These are phyloP conservation scores for Drosophila incognita DNA, from an alignment of 2,888 invertebrate species.

Conservation along the genomic window DNA sequence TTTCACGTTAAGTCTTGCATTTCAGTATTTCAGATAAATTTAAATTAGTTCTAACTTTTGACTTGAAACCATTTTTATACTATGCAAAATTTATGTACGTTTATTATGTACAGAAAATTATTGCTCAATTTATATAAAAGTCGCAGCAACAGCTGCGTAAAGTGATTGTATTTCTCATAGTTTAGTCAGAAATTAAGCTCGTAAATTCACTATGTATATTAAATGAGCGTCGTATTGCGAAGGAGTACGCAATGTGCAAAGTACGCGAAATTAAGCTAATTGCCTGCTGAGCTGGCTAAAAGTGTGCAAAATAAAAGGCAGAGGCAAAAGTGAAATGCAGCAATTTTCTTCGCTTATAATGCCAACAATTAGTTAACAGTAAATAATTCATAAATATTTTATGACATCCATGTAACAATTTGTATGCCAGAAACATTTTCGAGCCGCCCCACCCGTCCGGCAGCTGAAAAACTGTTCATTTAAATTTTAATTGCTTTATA, in stretches of 20 bases:
- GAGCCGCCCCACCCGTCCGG: constrained; percentile 29
- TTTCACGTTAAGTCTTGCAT: not conserved
- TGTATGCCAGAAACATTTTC: constrained; percentile 53
- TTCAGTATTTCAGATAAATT: not conserved
- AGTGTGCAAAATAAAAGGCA: constrained; percentile 7
- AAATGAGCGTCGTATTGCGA: constrained; percentile 6
- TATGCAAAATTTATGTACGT: not conserved
- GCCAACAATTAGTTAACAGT: constrained; percentile 71
- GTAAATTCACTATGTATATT: constrained; percentile 6
- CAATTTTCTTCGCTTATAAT: constrained; percentile 40
- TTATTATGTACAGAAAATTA: not conserved
- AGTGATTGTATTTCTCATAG: constrained; percentile 9
- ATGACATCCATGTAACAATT: constrained; percentile 72
- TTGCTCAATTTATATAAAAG: constrained; percentile 9
- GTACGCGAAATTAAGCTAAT: constrained; percentile 60
- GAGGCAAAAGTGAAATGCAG: constrained; percentile 13
- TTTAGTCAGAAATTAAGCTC: constrained; percentile 4
- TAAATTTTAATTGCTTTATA: constrained; percentile 84
- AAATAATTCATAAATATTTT: constrained; percentile 61
- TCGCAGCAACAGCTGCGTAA: constrained; percentile 35
- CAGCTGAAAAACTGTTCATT: constrained; percentile 76
- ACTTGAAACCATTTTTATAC: not conserved
- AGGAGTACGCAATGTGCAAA: constrained; percentile 23
- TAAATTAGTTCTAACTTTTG: not conserved
- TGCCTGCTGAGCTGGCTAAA: constrained; percentile 37